phyloP scores from a whole-genome alignment of 2,113 vertebrate species.

The Pao palembangensis region DNA sequence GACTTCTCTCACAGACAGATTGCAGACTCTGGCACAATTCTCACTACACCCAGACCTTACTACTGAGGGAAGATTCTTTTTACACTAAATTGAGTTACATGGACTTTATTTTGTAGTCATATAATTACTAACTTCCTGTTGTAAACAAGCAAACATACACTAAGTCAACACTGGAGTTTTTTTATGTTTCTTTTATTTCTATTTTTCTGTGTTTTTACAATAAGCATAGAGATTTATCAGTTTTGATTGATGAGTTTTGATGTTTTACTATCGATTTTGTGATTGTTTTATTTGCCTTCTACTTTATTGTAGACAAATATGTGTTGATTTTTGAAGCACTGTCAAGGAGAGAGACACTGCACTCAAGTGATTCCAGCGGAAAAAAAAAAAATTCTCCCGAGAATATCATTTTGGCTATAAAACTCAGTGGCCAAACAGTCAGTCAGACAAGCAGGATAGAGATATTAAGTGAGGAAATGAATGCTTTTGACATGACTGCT shows the following conservation, averaged over 20 bases:
- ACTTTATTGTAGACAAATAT: constrained; percentile 52
- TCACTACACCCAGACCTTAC: constrained; percentile 56
- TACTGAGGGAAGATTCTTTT: constrained; percentile 70
- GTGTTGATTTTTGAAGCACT: constrained; percentile 61
- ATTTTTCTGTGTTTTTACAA: constrained; percentile 61
- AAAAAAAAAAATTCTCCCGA: not conserved
- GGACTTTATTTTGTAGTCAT: constrained; percentile 53
- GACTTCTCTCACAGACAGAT: constrained; percentile 4
- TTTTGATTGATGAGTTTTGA: constrained; percentile 48
- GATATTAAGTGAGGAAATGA: not conserved
- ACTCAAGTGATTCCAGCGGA: constrained; percentile 31
- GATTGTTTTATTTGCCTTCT: constrained; percentile 42
- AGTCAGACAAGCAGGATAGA: not conserved
- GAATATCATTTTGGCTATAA: no score
- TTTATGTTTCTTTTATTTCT: constrained; percentile 42
- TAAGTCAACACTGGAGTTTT: constrained; percentile 78
- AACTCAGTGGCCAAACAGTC: not conserved
- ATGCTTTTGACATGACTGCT: constrained; percentile 2
- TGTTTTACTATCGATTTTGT: constrained; percentile 50
- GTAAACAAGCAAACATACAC: constrained; percentile 62
- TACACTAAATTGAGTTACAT: constrained; percentile 30
- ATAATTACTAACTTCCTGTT: constrained; percentile 61
- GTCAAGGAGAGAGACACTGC: constrained; percentile 61
- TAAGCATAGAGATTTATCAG: constrained; percentile 60
- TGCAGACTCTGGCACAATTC: constrained; percentile 22